Base-by-base conservation (phyloP, 2,113 vertebrate species). In the Oenanthe melanoleuca region DNA sequence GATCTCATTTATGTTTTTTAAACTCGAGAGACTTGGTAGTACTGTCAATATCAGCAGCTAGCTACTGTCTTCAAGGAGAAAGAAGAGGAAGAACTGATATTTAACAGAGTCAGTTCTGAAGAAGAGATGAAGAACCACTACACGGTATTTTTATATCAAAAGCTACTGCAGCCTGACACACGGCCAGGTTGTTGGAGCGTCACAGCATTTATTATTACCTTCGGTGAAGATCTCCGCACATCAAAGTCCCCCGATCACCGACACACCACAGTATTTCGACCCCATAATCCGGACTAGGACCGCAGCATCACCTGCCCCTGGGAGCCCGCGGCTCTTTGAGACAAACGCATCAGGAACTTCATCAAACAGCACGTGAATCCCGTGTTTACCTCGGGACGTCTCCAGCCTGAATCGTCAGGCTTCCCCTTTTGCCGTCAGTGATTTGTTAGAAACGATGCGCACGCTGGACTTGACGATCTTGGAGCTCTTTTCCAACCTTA, bases 181-280 rank as follows among this genome's bases (percentile, higher is more conserved):
- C 0, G 3, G 42, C 6, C 77, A 59, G 37, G 28, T 4, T 61
- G 22, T 12, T 12, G 34, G 49, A 64, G 34, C 6, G 26, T 26
- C 64, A 61, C 40, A 29, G 23, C 18, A 34, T 21, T 75, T 34
- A 22, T 5, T 16, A 21, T 1, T 10, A 45, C 56, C 33, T 52
- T 80, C 29, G 21, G n/a, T 0, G 8, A 88, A 80, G 28, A 19
- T 8, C 40, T 60, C 37, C 0, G 0, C 4, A 2, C n/a, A 3
- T 4, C 1, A 5, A 73, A 73, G 25, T 5, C 38, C 29, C 65
- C 33, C 34, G 4, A 0, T 18, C n/a, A 6, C 40, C 7, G 31
- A 28, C 33, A 24, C 4, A 17, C 14, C 17, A 3, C 25, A 34
- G 21, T 6, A 26, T 79, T 20, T 9, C 9, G n/a, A 61, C 24